Conservation (phyloP, 1,140 invertebrate species). For the Polypedilum pembai region DNA sequence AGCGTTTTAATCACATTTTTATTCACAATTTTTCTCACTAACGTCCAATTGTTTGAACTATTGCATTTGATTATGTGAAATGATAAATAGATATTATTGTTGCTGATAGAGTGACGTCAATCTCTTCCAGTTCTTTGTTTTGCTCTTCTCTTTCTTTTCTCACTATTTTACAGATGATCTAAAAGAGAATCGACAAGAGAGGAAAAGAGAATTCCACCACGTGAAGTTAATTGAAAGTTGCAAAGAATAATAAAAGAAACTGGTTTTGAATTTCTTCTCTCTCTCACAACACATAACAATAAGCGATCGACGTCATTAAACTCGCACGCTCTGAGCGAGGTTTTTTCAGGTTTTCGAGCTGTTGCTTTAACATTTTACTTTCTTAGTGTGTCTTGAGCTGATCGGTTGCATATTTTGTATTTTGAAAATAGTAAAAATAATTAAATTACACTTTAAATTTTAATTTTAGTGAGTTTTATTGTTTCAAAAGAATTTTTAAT, state of each 20-base stretch:
- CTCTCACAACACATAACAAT: neutral
- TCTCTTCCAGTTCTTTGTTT: neutral
- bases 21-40: neutral
- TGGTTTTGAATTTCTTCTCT: neutral
- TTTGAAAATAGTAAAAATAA: neutral
- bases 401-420: neutral
- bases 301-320: neutral
- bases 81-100: too few relatives aligned
- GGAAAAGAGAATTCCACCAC: neutral
- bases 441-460: neutral
- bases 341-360: neutral
- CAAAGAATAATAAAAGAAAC: neutral
- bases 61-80: neutral
- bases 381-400: neutral
- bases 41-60: neutral
- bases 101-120: neutral
- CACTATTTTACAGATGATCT: neutral
- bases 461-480: neutral
- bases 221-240: constrained; percentile 7
- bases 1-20: constrained; percentile 7
- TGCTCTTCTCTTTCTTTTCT: neutral
- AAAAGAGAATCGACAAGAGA: neutral
- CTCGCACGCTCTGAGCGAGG: neutral
- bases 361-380: constrained; percentile 3
- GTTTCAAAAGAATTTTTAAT: neutral